Base-by-base conservation (phyloP, 37 sponge, comb jelly and placozoan genomes). In the Haliclona indistincta region DNA sequence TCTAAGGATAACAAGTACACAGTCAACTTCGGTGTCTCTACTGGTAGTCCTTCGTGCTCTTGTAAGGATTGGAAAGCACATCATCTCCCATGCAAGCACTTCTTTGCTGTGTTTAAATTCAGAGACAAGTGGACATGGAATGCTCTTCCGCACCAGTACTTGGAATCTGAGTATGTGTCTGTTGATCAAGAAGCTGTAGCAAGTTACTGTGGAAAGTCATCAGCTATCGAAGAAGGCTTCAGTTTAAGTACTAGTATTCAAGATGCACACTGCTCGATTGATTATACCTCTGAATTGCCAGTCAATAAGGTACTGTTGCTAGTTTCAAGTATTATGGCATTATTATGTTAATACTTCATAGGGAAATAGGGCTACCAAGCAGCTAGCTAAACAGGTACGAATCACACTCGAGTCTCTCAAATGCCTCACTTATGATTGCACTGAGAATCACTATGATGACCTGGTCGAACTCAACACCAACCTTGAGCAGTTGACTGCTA, bases 21-120 rank as follows among this genome's bases (percentile, higher is more conserved):
- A 54, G 38, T 53, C 54, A 53, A 72, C 38, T 72, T 72, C 54
- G 73, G 73, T 36, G 17, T 22, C 34, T 13, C 26, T 13, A 6
- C 73, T 22, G 32, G 35, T 37, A 7, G 4, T n/a, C 73, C 73
- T 33, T 55, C 58, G 7, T 72, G 73, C 33, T 55, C 56, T 6
- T 72, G 73, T 33, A 32, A 52, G 54, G 73, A 72, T 38, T 72
- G 73, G 73, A 72, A 4, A 3, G 32, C 5, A 11, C 34, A 35
- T 32, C 23, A 72, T 43, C 4, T 70, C 20, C 71, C 71, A 70
- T 70, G 71, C 28, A 70, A 70, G 45, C 71, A 70, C 25, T 70
- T 70, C 20, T 70, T 38, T 22, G 32, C 30, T 19, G 20, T 72
- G 28, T 72, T 72, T 72, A 52, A 29, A 2, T 6, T 10, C 8